A percentile compares a stretch with the other conserved stretches of the same genome.
These are phyloP conservation scores for Hypotaenidia okinawae DNA, from an alignment of 2,797 vertebrate genomes.

Conservation along the genomic window DNA sequence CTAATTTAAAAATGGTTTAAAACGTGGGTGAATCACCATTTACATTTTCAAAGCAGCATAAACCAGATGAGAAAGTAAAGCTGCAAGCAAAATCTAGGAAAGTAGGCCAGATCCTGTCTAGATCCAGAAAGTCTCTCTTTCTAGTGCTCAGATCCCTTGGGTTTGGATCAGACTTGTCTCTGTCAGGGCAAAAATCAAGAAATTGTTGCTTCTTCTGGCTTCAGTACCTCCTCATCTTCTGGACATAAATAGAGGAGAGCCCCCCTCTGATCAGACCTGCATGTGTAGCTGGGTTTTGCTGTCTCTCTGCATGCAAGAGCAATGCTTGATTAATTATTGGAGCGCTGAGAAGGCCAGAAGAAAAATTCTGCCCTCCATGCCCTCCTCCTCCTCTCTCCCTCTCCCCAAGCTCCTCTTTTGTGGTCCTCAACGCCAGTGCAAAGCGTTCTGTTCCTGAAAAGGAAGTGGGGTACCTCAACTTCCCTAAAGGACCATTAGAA, in stretches of 20 bases:
- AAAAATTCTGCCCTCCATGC: not conserved
- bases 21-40: not conserved
- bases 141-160: not conserved
- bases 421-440: conserved; percentile 4
- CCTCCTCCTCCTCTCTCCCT: not conserved
- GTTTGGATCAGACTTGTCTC: not conserved
- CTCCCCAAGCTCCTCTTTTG: conserved; percentile 17
- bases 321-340: not conserved
- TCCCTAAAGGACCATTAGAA: conserved; percentile 68
- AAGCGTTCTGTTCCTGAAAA: conserved; percentile 14
- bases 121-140: not conserved
- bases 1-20: not conserved
- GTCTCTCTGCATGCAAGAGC: not conserved
- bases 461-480: conserved; percentile 61
- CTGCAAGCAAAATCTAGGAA: not conserved
- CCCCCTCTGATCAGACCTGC: not conserved
- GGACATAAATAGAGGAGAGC: not conserved
- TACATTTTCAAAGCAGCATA: not conserved
- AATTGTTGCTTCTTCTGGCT: not conserved
- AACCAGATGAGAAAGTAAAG: not conserved
- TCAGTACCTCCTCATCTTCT: not conserved
- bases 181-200: not conserved
- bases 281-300: not conserved
- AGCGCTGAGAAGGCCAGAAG: not conserved
- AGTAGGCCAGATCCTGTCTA: not conserved